Percentiles rank a stretch among this genome's conserved stretches.
Evolutionary conservation across 2,888 invertebrate genomes (phyloP).

Genomic region (Mimas tiliae): DNA sequence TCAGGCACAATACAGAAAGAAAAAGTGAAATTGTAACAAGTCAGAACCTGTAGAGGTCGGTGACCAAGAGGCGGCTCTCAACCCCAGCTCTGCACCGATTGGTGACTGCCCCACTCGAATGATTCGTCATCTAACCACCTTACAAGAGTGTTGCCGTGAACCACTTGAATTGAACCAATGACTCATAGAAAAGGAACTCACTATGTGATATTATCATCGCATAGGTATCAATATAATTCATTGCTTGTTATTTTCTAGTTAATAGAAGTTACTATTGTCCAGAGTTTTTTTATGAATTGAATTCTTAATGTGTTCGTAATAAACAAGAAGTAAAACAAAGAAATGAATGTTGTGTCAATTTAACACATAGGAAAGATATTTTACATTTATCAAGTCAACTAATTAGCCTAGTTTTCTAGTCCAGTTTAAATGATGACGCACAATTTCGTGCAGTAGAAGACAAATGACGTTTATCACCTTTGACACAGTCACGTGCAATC

Average conservation of each 20-base stretch:
- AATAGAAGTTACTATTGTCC: neutral
- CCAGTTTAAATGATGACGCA: conserved; percentile 38
- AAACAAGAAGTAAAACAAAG: too few species aligned
- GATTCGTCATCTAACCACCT: conserved; percentile 72
- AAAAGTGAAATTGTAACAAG: conserved; percentile 82
- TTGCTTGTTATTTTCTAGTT: neutral
- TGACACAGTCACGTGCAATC: conserved; percentile 48
- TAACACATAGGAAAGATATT: neutral
- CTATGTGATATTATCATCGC: conserved; percentile 32
- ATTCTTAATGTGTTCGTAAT: too few species aligned
- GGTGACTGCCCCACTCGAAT: conserved; percentile 67
- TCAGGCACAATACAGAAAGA: conserved; percentile 43
- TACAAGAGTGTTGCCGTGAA: conserved; percentile 45
- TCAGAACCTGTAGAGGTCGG: conserved; percentile 80
- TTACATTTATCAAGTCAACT: conserved; percentile 2
- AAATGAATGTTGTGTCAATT: too few species aligned
- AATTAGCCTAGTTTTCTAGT: conserved; percentile 34
- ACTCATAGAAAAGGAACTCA: conserved; percentile 48
- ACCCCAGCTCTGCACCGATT: conserved; percentile 53
- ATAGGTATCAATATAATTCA: conserved; percentile 13
- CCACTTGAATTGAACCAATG: conserved; percentile 45
- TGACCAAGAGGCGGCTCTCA: conserved; percentile 63
- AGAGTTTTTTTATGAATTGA: neutral
- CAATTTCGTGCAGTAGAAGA: conserved; percentile 37
- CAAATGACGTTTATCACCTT: conserved; percentile 53